phyloP scores from a whole-genome alignment of 2,113 vertebrate genomes.

The Camarhynchus parvulus region DNA sequence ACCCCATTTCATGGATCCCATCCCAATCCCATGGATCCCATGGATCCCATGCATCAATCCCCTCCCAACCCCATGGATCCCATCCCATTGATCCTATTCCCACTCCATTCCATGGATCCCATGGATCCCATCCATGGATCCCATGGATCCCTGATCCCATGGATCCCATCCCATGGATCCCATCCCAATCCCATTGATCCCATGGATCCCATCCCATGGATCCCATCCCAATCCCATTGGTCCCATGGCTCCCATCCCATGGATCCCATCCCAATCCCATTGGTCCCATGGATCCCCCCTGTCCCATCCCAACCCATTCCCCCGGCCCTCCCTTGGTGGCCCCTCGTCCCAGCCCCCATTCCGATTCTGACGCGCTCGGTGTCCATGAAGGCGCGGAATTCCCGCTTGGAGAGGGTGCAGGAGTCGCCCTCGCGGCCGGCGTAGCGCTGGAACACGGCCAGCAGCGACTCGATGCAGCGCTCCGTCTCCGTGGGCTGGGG shows the following conservation, averaged over 20 bases:
- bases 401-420: slow-evolving; percentile 58
- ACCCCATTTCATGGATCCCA: neutral
- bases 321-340: too few relatives aligned
- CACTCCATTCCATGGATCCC: too few relatives aligned
- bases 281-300: too few relatives aligned
- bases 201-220: neutral
- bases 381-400: slow-evolving; percentile 79
- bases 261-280: neutral
- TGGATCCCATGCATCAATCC: too few relatives aligned
- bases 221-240: neutral
- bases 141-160: neutral
- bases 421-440: slow-evolving; percentile 1
- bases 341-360: fast-evolving
- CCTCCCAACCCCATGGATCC: too few relatives aligned
- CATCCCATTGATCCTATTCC: neutral
- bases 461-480: slow-evolving; percentile 80
- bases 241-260: neutral
- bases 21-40: too few relatives aligned
- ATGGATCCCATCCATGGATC: neutral
- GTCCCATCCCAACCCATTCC: too few relatives aligned
- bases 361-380: too few relatives aligned
- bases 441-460: slow-evolving; percentile 78
- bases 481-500: slow-evolving; percentile 76
- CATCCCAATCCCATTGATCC: neutral
- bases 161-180: neutral